A percentile compares a stretch with the other conserved stretches of the same genome.
phyloP scores from a whole-genome alignment of 2,797 vertebrate species.

The Chromobotia macracanthus region DNA sequence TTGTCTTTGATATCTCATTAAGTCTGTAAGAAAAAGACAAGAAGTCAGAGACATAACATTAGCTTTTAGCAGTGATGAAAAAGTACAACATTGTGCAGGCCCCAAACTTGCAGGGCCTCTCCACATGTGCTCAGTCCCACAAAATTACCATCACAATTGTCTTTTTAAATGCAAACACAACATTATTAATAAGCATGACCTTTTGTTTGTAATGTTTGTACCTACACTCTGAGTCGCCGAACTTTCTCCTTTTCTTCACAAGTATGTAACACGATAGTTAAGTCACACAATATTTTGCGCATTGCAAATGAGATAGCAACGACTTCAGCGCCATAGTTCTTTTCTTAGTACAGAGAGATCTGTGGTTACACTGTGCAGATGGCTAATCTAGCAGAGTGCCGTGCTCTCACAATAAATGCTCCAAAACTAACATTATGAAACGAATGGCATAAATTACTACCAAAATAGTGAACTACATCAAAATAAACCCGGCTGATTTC shows the following conservation, averaged over 20 bases:
- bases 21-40: slow-evolving; percentile 49
- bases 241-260: slow-evolving; percentile 14
- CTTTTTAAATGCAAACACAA: slow-evolving; percentile 28
- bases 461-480: slow-evolving; percentile 81
- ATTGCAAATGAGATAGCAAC: slow-evolving; percentile 60
- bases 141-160: slow-evolving; percentile 49
- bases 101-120: slow-evolving; percentile 69
- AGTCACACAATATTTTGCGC: slow-evolving; percentile 32
- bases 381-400: slow-evolving; percentile 75
- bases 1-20: slow-evolving; percentile 73
- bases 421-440: slow-evolving; percentile 87
- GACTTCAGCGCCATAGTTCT: slow-evolving; percentile 65
- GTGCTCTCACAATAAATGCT: slow-evolving; percentile 73
- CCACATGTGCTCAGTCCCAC: slow-evolving; percentile 70
- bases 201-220: slow-evolving; percentile 7
- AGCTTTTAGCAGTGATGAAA: slow-evolving; percentile 62
- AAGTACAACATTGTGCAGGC: slow-evolving; percentile 76
- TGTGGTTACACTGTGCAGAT: slow-evolving; percentile 80
- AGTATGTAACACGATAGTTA: slow-evolving; percentile 23
- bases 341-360: slow-evolving; percentile 69
- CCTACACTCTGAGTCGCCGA: neutral
- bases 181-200: slow-evolving; percentile 2
- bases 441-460: slow-evolving; percentile 82
- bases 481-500: slow-evolving; percentile 86
- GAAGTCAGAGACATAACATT: slow-evolving; percentile 71